Evolutionary conservation across 2,113 vertebrate genomes (phyloP).

Genomic region (Heteronetta atricapilla): DNA sequence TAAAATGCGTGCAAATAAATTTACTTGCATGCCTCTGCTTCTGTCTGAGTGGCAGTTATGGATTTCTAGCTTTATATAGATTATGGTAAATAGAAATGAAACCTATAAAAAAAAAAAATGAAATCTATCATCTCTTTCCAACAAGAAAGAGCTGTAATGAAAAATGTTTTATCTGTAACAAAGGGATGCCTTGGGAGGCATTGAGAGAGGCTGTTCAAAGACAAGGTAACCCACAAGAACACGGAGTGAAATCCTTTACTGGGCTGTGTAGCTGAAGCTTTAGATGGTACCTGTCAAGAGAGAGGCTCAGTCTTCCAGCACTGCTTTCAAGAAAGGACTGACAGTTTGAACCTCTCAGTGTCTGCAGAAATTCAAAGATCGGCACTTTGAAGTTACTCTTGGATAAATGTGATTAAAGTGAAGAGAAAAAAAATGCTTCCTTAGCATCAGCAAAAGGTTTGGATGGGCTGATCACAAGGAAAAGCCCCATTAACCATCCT

Average conservation of each 20-base stretch:
- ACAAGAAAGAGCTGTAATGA: not conserved
- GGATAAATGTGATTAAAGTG: not conserved
- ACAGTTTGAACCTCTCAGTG: too few relatives aligned
- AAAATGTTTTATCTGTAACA: not conserved
- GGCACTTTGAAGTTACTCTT: not conserved
- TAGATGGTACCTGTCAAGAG: not conserved
- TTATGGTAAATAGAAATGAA: not conserved
- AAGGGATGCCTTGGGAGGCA: not conserved
- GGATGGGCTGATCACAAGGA: not conserved
- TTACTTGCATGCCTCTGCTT: fast-evolving
- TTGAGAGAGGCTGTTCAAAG: not conserved
- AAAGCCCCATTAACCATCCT: not conserved
- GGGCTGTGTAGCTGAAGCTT: not conserved
- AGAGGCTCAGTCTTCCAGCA: not conserved
- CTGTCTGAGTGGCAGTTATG: fast-evolving
- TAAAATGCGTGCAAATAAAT: not conserved
- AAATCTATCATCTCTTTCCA: not conserved
- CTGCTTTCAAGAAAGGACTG: not conserved
- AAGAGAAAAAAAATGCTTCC: not conserved
- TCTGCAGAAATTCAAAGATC: not conserved
- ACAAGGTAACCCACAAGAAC: not conserved
- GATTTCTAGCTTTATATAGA: not conserved
- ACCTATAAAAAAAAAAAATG: not conserved
- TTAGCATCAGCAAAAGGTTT: not conserved
- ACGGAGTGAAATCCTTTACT: not conserved